A percentile compares a stretch with the other conserved stretches of the same genome.
These are phyloP conservation scores for Ia io DNA, from an alignment of 2,113 vertebrate genomes.

Conservation along the genomic window DNA sequence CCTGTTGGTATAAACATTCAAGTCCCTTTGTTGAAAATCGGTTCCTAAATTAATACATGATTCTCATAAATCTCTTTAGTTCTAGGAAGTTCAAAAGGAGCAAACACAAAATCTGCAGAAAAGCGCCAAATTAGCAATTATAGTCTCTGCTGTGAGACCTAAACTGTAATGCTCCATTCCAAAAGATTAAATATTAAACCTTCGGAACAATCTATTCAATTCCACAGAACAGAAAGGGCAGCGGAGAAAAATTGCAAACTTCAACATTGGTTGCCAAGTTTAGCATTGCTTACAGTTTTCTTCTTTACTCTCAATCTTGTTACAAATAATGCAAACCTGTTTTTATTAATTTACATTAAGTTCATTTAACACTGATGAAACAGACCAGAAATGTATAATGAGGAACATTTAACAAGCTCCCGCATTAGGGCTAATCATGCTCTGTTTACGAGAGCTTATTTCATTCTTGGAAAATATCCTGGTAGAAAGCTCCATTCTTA, in stretches of 20 bases:
- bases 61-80: slow-evolving; percentile 64
- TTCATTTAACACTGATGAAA: slow-evolving; percentile 84
- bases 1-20: slow-evolving; percentile 43
- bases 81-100: slow-evolving; percentile 54
- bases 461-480: slow-evolving; percentile 78
- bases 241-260: neutral
- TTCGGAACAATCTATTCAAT: neutral
- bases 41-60: slow-evolving; percentile 31
- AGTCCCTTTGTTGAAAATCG: slow-evolving; percentile 48
- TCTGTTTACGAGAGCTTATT: slow-evolving; percentile 80
- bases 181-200: slow-evolving; percentile 38
- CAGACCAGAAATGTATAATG: slow-evolving; percentile 85
- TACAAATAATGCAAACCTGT: slow-evolving; percentile 76
- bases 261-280: neutral
- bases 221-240: slow-evolving; percentile 28
- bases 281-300: slow-evolving; percentile 62
- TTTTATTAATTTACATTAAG: slow-evolving; percentile 85
- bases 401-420: slow-evolving; percentile 83
- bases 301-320: slow-evolving; percentile 72
- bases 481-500: slow-evolving; percentile 77
- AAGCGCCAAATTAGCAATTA: slow-evolving; percentile 65
- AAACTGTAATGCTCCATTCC: neutral
- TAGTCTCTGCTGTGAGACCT: slow-evolving; percentile 9
- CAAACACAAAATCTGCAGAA: slow-evolving; percentile 53
- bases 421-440: slow-evolving; percentile 77